A percentile compares a stretch with the other conserved stretches of the same genome.
Conservation (phyloP, 1,140 invertebrate genomes). For the Platorchestia sp. region DNA sequence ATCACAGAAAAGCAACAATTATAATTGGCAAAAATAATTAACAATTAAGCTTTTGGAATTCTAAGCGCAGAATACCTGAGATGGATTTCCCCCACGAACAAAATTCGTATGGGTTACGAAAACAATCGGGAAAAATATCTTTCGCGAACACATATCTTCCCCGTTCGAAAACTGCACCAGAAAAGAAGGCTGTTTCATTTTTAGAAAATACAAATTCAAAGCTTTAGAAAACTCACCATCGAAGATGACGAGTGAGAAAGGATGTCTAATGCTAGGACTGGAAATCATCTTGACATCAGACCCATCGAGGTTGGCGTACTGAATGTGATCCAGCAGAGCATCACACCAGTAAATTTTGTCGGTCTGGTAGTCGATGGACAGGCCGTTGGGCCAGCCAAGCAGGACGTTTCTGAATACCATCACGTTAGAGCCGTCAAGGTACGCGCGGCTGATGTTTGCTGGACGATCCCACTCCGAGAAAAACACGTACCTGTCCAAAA, state of each 20-base stretch:
- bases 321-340: conserved; percentile 93
- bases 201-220: background rate
- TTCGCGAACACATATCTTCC: background rate
- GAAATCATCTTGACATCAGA: conserved; percentile 92
- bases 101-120: background rate
- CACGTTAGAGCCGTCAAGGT: conserved; percentile 88
- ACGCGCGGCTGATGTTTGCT: conserved; percentile 92
- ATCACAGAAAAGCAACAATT: background rate
- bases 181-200: background rate
- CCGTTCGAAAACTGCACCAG: background rate
- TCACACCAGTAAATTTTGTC: conserved; percentile 96
- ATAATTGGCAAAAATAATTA: background rate
- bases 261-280: conserved; percentile 90
- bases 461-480: conserved; percentile 97
- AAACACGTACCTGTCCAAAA: conserved; percentile 79
- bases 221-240: conserved; percentile 72
- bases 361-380: conserved; percentile 90
- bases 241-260: conserved; percentile 96
- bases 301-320: conserved; percentile 94
- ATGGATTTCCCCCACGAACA: background rate
- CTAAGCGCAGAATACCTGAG: background rate
- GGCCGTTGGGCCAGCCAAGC: conserved; percentile 95
- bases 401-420: conserved; percentile 93
- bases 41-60: background rate
- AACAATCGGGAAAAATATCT: background rate